These are phyloP conservation scores for Gisinianus flammeolus DNA, from an alignment of 2,888 invertebrate species.

Conservation along the genomic window DNA sequence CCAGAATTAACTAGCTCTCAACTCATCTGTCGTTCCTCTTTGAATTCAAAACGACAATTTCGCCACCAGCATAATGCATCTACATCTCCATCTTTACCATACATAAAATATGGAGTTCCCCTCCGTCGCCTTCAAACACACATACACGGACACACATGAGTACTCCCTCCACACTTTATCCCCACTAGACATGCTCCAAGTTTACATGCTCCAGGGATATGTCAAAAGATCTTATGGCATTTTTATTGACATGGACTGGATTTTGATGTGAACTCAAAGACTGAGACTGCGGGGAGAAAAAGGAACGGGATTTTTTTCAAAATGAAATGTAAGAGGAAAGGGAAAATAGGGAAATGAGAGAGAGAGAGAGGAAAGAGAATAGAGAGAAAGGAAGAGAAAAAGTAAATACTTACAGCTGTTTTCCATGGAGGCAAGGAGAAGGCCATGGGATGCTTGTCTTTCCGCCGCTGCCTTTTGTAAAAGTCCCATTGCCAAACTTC, in stretches of 20 bases:
- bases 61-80: too few species aligned
- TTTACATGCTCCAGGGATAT: background rate
- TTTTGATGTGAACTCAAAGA: background rate
- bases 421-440: constrained; percentile 89
- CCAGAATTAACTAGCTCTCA: too few species aligned
- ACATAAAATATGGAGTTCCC: too few species aligned
- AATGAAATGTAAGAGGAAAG: too few species aligned
- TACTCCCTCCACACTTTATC: background rate
- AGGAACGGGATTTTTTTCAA: background rate
- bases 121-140: too few species aligned
- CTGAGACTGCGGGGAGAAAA: background rate
- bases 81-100: too few species aligned
- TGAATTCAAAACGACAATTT: too few species aligned
- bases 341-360: background rate
- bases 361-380: constrained; percentile 9
- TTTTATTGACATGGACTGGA: background rate
- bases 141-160: background rate
- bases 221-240: background rate
- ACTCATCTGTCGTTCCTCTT: too few species aligned
- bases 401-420: constrained; percentile 69
- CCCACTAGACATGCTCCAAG: background rate
- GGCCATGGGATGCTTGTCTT: constrained; percentile 79
- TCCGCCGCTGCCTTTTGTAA: constrained; percentile 69
- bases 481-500: constrained; percentile 62
- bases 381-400: background rate